Conservation (phyloP, 2,113 vertebrate species). For the Steatornis caripensis region DNA sequence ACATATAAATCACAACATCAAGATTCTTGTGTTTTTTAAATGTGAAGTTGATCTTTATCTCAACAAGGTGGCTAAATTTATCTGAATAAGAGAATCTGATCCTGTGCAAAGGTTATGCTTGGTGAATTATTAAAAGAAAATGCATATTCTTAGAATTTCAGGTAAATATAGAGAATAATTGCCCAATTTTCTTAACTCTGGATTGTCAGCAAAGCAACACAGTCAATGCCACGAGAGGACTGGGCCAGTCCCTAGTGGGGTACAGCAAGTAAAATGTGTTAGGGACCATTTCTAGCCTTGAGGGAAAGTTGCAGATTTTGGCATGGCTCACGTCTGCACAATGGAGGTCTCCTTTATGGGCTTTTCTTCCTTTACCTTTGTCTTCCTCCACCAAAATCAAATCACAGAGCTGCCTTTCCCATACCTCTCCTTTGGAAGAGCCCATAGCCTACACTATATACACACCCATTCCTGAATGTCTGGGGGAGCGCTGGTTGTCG, state of each 20-base stretch:
- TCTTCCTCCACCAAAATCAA: not conserved
- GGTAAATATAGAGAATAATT: not conserved
- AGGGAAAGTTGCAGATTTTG: not conserved
- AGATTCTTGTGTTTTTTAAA: slow-evolving; percentile 28
- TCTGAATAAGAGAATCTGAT: slow-evolving; percentile 4
- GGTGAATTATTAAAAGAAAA: not conserved
- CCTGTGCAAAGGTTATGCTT: not conserved
- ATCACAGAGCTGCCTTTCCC: not conserved
- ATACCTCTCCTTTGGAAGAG: not conserved
- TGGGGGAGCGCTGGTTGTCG: not conserved
- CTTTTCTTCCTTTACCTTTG: not conserved
- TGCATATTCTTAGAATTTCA: not conserved
- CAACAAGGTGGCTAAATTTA: slow-evolving; percentile 15
- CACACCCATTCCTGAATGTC: not conserved
- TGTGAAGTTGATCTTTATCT: slow-evolving; percentile 53
- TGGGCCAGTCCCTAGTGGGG: not conserved
- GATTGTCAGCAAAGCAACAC: not conserved
- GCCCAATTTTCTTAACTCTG: not conserved
- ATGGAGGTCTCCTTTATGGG: not conserved
- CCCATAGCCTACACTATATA: not conserved
- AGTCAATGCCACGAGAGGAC: not conserved
- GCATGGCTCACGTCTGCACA: not conserved
- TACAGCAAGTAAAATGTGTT: not conserved
- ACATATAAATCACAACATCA: slow-evolving; percentile 67
- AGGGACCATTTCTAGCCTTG: not conserved